phyloP scores from a whole-genome alignment of 2,113 vertebrate genomes.

The Nymphicus hollandicus region DNA sequence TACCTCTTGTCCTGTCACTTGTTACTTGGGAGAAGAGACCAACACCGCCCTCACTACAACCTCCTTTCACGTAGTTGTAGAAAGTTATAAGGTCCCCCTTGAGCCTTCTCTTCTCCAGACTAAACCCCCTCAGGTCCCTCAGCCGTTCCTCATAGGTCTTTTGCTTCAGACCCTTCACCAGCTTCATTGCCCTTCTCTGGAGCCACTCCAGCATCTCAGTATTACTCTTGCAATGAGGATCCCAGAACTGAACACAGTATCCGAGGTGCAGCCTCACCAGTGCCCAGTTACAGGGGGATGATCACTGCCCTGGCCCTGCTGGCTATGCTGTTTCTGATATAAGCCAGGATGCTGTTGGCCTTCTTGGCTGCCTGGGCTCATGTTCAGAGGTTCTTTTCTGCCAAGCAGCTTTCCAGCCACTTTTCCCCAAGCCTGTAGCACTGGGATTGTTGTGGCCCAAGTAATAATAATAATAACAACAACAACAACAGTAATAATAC shows the following conservation, averaged over 20 bases:
- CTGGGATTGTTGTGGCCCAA: neutral
- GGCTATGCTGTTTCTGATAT: accelerated
- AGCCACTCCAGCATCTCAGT: accelerated
- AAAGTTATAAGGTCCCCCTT: neutral
- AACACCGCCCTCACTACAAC: neutral
- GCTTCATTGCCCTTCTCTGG: accelerated
- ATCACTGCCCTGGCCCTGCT: neutral
- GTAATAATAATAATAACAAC: too few species aligned
- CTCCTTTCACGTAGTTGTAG: neutral
- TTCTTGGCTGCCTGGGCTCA: neutral
- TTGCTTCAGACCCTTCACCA: neutral
- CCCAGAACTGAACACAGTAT: neutral
- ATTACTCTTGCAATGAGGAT: accelerated
- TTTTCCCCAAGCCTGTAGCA: neutral
- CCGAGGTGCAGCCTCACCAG: neutral
- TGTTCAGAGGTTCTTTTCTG: neutral
- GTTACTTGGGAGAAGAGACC: neutral
- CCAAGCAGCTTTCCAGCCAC: neutral
- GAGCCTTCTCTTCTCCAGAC: neutral
- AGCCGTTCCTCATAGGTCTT: neutral
- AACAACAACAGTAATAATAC: neutral
- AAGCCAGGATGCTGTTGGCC: accelerated
- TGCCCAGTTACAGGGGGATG: accelerated
- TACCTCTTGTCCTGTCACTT: neutral
- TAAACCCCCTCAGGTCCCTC: neutral